A percentile compares a stretch with the other conserved stretches of the same genome.
These are phyloP conservation scores for Heliconius hewitsoni DNA, from an alignment of 1,140 invertebrate species.

Conservation along the genomic window DNA sequence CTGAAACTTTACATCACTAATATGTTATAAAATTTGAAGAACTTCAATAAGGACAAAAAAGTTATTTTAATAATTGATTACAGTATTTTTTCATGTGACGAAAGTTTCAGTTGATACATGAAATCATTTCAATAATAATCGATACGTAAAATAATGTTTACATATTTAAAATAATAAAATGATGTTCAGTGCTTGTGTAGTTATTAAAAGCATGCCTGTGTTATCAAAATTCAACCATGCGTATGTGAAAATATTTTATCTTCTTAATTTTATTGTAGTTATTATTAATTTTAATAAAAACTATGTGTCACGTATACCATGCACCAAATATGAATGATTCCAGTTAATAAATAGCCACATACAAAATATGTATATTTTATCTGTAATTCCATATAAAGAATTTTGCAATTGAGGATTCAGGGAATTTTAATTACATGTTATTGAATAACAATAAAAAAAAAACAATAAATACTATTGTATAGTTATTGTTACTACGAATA, in stretches of 20 bases:
- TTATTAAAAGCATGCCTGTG: constrained; percentile 5
- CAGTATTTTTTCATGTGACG: not conserved
- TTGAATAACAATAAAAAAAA: no score
- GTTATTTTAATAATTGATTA: not conserved
- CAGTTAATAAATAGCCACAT: not conserved
- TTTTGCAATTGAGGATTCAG: not conserved
- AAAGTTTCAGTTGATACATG: not conserved
- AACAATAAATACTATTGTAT: no score
- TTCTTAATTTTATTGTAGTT: not conserved
- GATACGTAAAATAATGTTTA: not conserved
- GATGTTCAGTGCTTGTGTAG: constrained; percentile 53
- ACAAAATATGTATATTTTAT: no score
- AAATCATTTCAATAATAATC: not conserved
- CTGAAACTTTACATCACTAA: constrained; percentile 1
- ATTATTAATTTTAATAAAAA: not conserved
- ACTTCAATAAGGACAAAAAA: not conserved
- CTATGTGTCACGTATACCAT: not conserved
- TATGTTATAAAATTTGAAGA: not conserved
- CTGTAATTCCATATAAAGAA: no score
- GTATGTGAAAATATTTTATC: not conserved
- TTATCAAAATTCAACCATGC: not conserved
- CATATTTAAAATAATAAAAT: constrained; percentile 27
- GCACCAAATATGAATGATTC: not conserved
- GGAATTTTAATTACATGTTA: not conserved
- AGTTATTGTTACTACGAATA: no score